phyloP scores from a whole-genome alignment of 2,113 vertebrate genomes.

The Marmota flaviventris region DNA sequence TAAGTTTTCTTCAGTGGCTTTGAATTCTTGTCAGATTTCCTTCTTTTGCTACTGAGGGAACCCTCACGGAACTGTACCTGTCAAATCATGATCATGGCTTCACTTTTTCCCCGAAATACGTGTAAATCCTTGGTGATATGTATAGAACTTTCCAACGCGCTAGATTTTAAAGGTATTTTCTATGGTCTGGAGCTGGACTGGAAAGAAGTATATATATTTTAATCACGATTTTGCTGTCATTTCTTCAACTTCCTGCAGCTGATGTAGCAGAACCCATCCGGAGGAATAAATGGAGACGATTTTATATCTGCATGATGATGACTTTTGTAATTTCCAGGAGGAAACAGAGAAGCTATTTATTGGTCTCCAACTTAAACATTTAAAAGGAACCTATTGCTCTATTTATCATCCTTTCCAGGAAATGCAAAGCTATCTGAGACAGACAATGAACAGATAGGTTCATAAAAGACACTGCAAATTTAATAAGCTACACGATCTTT shows the following conservation, averaged over 20 bases:
- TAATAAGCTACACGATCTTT: slow-evolving; percentile 39
- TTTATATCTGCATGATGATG: slow-evolving; percentile 56
- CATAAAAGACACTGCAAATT: slow-evolving; percentile 73
- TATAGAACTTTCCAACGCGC: not conserved
- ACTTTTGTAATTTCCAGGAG: slow-evolving; percentile 66
- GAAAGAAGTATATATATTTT: not conserved
- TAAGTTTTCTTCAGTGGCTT: not conserved
- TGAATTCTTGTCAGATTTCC: not conserved
- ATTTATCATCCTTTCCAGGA: slow-evolving; percentile 78
- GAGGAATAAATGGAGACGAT: not conserved
- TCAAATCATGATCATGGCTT: not conserved
- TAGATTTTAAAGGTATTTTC: not conserved
- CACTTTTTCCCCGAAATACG: not conserved
- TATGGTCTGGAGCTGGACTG: not conserved
- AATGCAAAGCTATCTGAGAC: slow-evolving; percentile 72
- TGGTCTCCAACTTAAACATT: slow-evolving; percentile 69
- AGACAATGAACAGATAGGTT: slow-evolving; percentile 64
- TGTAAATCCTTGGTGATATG: not conserved
- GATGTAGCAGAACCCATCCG: not conserved
- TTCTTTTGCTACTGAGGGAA: not conserved
- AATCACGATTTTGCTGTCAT: not conserved
- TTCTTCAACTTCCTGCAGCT: not conserved
- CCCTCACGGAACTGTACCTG: not conserved
- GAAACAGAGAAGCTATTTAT: slow-evolving; percentile 65
- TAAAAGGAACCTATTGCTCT: slow-evolving; percentile 69